Conservation (phyloP, 2,113 vertebrate genomes). For the Oreotragus oreotragus region DNA sequence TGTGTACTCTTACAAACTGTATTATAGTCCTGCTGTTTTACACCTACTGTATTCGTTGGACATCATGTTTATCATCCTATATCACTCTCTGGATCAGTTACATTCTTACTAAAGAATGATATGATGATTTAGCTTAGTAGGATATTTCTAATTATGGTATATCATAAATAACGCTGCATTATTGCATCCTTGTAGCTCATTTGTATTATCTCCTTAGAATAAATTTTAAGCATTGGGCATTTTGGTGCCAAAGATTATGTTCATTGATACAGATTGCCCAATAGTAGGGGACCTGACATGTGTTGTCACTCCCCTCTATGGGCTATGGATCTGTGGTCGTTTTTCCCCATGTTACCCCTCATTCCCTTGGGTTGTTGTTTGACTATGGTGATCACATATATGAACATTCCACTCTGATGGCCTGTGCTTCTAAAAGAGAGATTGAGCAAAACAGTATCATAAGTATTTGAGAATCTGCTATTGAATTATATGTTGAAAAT, state of each 20-base stretch:
- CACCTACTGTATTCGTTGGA: not conserved
- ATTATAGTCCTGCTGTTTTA: not conserved
- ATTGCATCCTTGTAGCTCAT: not conserved
- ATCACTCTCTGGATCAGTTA: not conserved
- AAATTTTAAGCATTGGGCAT: not conserved
- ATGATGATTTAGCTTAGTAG: not conserved
- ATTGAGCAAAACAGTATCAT: not conserved
- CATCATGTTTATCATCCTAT: not conserved
- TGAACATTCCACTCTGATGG: not conserved
- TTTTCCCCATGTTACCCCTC: not conserved
- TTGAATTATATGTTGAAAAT: not conserved
- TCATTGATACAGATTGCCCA: not conserved
- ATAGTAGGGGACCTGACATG: not conserved
- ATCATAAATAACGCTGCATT: not conserved
- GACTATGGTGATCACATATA: not conserved
- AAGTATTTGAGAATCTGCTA: not conserved
- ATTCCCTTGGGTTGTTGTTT: not conserved
- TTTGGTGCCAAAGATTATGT: not conserved
- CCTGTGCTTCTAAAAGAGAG: not conserved
- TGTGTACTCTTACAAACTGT: not conserved
- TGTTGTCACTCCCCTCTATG: not conserved
- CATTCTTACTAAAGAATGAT: not conserved
- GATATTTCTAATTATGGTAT: not conserved
- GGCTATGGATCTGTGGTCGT: not conserved
- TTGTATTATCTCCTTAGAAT: not conserved